A percentile compares a stretch with the other conserved stretches of the same genome.
phyloP scores from a whole-genome alignment of 2,113 vertebrate genomes.

The Ascaphus truei region DNA sequence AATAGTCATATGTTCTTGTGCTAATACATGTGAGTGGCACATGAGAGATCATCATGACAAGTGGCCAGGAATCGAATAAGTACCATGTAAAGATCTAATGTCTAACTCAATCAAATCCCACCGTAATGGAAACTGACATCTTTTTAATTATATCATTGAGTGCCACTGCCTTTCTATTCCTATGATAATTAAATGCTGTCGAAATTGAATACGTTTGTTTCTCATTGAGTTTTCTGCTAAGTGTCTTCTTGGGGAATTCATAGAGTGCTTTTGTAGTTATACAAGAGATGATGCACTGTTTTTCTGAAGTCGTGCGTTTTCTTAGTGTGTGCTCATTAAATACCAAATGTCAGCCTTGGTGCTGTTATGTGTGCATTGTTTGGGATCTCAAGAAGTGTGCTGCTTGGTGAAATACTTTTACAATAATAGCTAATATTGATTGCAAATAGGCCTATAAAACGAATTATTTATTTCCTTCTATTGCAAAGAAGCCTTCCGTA shows the following conservation, averaged over 20 bases:
- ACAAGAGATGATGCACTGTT: background rate
- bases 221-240: background rate
- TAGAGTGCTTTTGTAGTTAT: background rate
- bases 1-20: constrained; percentile 24
- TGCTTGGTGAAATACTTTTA: background rate
- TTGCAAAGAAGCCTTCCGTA: no score
- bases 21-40: constrained; percentile 18
- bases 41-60: constrained; percentile 7
- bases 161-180: constrained; percentile 19
- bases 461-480: no score
- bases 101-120: background rate
- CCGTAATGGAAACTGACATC: constrained; percentile 16
- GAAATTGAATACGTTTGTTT: constrained; percentile 10
- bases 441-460: no score
- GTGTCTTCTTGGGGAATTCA: background rate
- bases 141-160: constrained; percentile 29
- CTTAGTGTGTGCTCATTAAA: background rate
- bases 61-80: constrained; percentile 8
- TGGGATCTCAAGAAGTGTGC: no score
- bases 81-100: background rate
- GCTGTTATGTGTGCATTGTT: background rate
- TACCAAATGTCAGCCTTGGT: background rate
- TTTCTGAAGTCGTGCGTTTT: background rate
- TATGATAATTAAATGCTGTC: constrained; percentile 24
- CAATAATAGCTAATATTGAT: no score